A percentile compares a stretch with the other conserved stretches of the same genome.
These are phyloP conservation scores for Zaprionus bogoriensis DNA, from an alignment of 2,888 invertebrate species.

Conservation along the genomic window DNA sequence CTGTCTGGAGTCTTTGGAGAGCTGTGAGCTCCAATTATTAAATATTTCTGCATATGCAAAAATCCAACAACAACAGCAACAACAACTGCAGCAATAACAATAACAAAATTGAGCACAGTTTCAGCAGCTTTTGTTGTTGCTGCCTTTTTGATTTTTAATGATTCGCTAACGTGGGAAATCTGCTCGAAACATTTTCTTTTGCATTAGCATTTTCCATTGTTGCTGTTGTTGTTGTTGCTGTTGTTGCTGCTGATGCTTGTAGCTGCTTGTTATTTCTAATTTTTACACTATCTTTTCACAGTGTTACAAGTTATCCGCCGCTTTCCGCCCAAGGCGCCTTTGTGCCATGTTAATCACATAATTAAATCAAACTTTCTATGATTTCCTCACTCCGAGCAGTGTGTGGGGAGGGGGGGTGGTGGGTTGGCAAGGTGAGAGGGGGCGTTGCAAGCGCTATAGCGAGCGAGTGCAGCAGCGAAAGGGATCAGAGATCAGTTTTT, in stretches of 20 bases:
- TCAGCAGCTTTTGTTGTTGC: conserved; percentile 26
- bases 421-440: no score
- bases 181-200: conserved; percentile 50
- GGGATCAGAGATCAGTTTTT: conserved; percentile 16
- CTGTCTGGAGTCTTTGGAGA: conserved; percentile 11
- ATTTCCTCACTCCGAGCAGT: conserved; percentile 38
- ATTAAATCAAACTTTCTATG: conserved; percentile 74
- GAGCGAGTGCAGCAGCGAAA: conserved; percentile 37
- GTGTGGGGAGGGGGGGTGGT: background rate
- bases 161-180: conserved; percentile 73
- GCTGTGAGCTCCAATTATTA: conserved; percentile 41
- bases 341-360: conserved; percentile 73
- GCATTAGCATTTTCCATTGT: conserved; percentile 52
- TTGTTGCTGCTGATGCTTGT: conserved; percentile 36
- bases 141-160: conserved; percentile 62
- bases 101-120: conserved; percentile 14
- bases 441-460: background rate
- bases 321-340: conserved; percentile 54
- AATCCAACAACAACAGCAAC: conserved; percentile 5
- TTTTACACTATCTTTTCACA: conserved; percentile 64
- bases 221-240: conserved; percentile 26
- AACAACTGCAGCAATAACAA: conserved; percentile 4
- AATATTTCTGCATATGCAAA: conserved; percentile 46
- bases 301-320: conserved; percentile 56
- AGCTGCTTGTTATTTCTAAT: conserved; percentile 70